phyloP scores from a whole-genome alignment of 2,113 vertebrate genomes.

The Misgurnus mizolepis region DNA sequence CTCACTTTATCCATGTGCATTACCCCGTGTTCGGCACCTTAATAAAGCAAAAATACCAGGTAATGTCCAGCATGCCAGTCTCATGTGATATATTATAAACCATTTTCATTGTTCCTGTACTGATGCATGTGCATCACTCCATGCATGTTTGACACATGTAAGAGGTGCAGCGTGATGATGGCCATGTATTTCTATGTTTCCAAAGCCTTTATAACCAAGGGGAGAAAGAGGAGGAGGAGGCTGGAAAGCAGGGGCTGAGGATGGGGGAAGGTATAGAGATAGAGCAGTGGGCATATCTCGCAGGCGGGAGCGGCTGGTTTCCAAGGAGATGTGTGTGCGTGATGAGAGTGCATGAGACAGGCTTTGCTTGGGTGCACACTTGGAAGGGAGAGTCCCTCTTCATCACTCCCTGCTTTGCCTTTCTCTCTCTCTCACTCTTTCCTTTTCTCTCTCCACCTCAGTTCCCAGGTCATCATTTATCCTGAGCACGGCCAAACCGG shows the following conservation, averaged over 20 bases:
- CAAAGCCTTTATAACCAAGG: conserved; percentile 9
- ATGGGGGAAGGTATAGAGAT: conserved; percentile 41
- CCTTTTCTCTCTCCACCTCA: conserved; percentile 2
- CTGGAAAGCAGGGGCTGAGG: conserved; percentile 10
- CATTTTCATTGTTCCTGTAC: background rate
- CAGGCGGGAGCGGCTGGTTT: conserved; percentile 56
- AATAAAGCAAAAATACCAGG: conserved; percentile 4
- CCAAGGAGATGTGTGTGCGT: conserved; percentile 54
- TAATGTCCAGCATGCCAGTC: background rate
- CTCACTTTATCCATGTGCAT: background rate
- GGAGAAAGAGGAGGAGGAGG: conserved; percentile 21
- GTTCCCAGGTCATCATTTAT: conserved; percentile 51
- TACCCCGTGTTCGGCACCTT: conserved; percentile 26
- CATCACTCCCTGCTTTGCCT: conserved; percentile 38
- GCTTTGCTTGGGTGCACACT: conserved; percentile 49
- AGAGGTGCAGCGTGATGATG: background rate
- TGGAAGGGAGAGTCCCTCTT: conserved; percentile 41
- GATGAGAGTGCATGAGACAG: conserved; percentile 60
- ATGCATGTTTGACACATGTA: conserved; percentile 35
- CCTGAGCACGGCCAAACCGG: conserved; percentile 42
- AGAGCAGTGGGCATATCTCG: conserved; percentile 32
- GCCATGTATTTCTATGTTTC: background rate
- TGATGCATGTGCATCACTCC: background rate
- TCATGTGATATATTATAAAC: conserved; percentile 4
- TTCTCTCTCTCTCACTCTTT: conserved; percentile 25